Evolutionary conservation across 2,113 vertebrate species (phyloP), one percentile per base, ranked within the genome.

Genomic region (Callipepla squamata): DNA sequence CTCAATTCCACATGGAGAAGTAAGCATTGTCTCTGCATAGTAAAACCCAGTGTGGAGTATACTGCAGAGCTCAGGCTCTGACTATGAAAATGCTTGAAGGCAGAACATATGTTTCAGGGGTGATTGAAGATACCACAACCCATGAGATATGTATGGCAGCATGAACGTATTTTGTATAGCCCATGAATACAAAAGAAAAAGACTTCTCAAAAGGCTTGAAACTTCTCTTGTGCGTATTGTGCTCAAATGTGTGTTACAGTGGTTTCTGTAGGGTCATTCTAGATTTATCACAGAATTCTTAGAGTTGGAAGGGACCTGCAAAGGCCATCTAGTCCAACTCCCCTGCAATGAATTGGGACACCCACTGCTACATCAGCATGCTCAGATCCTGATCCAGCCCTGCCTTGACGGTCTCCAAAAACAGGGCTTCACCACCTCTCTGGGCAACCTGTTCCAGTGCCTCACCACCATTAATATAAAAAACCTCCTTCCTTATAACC

Each of bases 111-210:
- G 74, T 89, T 91, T 84, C 1, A 1, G 67, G 45, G 44, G 19
- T 23, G 40, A 72, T 89, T 91, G 78, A 92, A 93, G 74, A 90
- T 76, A 63, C 70, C 81, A 89, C 85, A 93, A 45, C 51, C 63
- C 59, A 59, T 57, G 87, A 87, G 68, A 67, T 85, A 89, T 36
- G 38, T 74, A 59, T 82, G 45, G n/a, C 73, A 77, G 65, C 55
- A 75, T 51, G 59, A 96, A 91, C 6, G 0, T 70, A 38, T 67
- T 95, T 87, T 3, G 7, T 65, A 65, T 75, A 94, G 88, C 10
- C 8, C 34, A 16, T 6, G 32, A 58, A 63, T 12, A 11, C 19
- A 40, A 69, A 78, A 74, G 25, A 44, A 30, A 59, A 53, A 77
- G 36, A 57, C 1, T 55, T 7, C 53, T 84, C 62, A 61, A 72